Evolutionary conservation across 1,140 invertebrate genomes (phyloP).

Genomic region (Hestina assimilis): DNA sequence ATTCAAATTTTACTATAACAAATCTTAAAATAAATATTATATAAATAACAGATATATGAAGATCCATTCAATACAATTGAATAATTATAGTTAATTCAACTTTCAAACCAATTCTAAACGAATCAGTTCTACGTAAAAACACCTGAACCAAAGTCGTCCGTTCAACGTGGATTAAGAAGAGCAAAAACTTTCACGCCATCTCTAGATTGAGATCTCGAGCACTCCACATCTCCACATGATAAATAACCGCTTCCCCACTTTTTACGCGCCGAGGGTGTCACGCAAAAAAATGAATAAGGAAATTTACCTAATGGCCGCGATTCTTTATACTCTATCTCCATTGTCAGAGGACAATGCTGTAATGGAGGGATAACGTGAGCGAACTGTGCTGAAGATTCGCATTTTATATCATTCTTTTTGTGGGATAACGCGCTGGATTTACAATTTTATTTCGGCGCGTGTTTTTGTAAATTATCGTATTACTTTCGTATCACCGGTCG

Average conservation of each 20-base stretch:
- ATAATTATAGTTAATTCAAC: no score
- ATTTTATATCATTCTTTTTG: constrained; percentile 23
- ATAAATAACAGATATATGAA: no score
- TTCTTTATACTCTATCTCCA: constrained; percentile 71
- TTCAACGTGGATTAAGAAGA: constrained; percentile 35
- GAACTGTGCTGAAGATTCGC: constrained; percentile 40
- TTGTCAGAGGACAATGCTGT: constrained; percentile 73
- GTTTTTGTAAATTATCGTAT: no score
- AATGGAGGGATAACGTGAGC: constrained; percentile 75
- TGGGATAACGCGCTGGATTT: background rate
- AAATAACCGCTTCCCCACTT: constrained; percentile 66
- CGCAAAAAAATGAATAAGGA: constrained; percentile 77
- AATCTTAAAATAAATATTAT: no score
- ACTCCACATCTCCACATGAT: constrained; percentile 55
- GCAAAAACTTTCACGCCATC: constrained; percentile 46
- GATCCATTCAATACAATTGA: no score
- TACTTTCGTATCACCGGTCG: no score
- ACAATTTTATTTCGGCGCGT: background rate
- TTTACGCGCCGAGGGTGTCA: constrained; percentile 68
- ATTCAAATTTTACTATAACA: no score
- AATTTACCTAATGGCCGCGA: constrained; percentile 75
- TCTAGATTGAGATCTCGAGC: constrained; percentile 64
- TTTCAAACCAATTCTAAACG: background rate
- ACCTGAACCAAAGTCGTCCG: background rate
- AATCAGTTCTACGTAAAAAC: background rate